A percentile compares a stretch with the other conserved stretches of the same genome.
These are phyloP conservation scores for Anableps anableps DNA, from an alignment of 2,797 vertebrate genomes.

Conservation along the genomic window DNA sequence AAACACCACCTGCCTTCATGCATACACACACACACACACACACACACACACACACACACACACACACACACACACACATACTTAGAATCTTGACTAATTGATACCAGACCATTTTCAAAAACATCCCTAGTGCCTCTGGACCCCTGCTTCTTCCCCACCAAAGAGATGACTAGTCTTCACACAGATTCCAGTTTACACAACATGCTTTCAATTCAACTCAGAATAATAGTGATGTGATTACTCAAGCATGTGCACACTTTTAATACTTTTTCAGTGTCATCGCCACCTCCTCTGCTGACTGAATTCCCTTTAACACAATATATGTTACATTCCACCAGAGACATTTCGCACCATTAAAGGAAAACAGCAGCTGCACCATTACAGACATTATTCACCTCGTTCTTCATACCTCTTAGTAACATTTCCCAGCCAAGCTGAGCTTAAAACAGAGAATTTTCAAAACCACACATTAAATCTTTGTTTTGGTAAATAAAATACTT, in stretches of 20 bases:
- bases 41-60: constrained; percentile 35
- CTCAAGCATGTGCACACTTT: constrained; percentile 31
- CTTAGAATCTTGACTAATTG: constrained; percentile 73
- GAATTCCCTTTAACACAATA: constrained; percentile 15
- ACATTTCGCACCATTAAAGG: constrained; percentile 20
- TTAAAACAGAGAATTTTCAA: constrained; percentile 26
- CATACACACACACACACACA: constrained; percentile 31
- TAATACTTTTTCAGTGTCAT: constrained; percentile 8
- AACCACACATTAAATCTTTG: constrained; percentile 52
- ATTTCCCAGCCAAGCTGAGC: constrained; percentile 21
- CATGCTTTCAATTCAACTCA: constrained; percentile 33
- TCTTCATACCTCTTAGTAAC: constrained; percentile 27
- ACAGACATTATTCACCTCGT: constrained; percentile 15
- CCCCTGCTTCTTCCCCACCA: constrained; percentile 44
- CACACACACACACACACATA: constrained; percentile 33
- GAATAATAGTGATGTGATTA: constrained; percentile 21
- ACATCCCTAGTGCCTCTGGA: constrained; percentile 62
- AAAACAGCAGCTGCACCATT: constrained; percentile 31
- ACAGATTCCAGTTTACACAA: constrained; percentile 42
- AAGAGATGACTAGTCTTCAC: constrained; percentile 46
- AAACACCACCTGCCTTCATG: constrained; percentile 74
- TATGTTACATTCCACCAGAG: constrained; percentile 14
- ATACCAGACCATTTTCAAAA: constrained; percentile 80
- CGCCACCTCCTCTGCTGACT: not conserved
- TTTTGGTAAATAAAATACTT: constrained; percentile 53